phyloP scores from a whole-genome alignment of 2,888 invertebrate genomes.

The Nomada flava region DNA sequence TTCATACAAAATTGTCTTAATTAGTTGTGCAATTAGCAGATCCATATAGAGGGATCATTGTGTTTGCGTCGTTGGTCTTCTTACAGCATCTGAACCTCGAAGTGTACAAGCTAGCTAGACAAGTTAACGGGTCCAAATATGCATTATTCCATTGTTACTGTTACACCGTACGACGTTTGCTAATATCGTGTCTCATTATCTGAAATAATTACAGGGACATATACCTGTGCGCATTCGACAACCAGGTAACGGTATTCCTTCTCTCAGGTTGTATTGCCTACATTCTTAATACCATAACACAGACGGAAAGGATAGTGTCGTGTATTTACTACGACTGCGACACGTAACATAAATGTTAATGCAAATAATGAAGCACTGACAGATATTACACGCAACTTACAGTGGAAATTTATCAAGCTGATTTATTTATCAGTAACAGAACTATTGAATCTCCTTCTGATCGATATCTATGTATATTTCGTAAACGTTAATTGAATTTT shows the following conservation, averaged over 20 bases:
- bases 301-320: too few species aligned
- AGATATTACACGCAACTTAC: too few species aligned
- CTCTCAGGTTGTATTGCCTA: not conserved
- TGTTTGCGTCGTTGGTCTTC: conserved; percentile 32
- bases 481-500: too few species aligned
- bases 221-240: not conserved
- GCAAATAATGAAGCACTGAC: too few species aligned
- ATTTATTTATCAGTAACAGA: too few species aligned
- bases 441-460: too few species aligned
- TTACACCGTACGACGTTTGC: conserved; percentile 15
- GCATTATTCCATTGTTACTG: conserved; percentile 56
- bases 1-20: conserved; percentile 76
- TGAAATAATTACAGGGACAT: conserved; percentile 61
- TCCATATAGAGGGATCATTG: conserved; percentile 40
- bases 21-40: conserved; percentile 77
- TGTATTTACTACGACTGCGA: too few species aligned
- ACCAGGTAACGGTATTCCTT: not conserved
- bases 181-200: conserved; percentile 71
- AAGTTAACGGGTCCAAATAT: conserved; percentile 63
- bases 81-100: conserved; percentile 43
- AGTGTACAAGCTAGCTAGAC: conserved; percentile 30
- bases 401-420: too few species aligned
- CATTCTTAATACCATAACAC: not conserved
- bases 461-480: too few species aligned
- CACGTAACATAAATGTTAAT: too few species aligned